Conservation (phyloP, 2,888 invertebrate genomes). For the Orthosia gracilis region DNA sequence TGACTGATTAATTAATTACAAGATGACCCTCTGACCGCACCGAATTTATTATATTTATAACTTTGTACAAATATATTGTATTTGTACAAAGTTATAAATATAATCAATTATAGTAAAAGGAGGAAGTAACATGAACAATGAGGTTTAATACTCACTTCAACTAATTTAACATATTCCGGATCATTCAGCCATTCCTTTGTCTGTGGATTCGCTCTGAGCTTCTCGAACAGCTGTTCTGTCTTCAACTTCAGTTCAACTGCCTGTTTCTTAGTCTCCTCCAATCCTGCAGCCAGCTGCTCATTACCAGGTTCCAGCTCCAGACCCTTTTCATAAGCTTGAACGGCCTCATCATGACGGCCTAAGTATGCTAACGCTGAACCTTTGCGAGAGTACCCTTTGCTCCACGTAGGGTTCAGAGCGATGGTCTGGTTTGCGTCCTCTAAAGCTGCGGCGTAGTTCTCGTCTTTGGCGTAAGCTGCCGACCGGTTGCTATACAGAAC, state of each 20-base stretch:
- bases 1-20: background rate
- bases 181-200: constrained; percentile 94
- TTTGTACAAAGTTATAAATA: background rate
- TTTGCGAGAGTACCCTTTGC: constrained; percentile 97
- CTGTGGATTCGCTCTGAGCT: constrained; percentile 93
- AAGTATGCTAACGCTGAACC: constrained; percentile 96
- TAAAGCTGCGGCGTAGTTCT: constrained; percentile 94
- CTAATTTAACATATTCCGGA: constrained; percentile 93
- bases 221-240: constrained; percentile 87
- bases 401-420: constrained; percentile 95
- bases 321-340: constrained; percentile 93
- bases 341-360: constrained; percentile 94
- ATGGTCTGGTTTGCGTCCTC: constrained; percentile 97
- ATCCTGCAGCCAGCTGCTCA: constrained; percentile 92
- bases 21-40: background rate
- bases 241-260: constrained; percentile 71
- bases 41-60: no score
- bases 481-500: constrained; percentile 98
- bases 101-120: background rate
- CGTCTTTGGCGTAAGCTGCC: constrained; percentile 96
- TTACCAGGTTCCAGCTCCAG: constrained; percentile 94
- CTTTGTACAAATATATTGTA: no score
- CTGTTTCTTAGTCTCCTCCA: constrained; percentile 92
- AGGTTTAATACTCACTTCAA: constrained; percentile 83
- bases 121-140: background rate